Percentiles rank a stretch among this genome's conserved stretches.
Evolutionary conservation across 2,113 vertebrate genomes (phyloP).

Genomic region (Coreoperca whiteheadi): DNA sequence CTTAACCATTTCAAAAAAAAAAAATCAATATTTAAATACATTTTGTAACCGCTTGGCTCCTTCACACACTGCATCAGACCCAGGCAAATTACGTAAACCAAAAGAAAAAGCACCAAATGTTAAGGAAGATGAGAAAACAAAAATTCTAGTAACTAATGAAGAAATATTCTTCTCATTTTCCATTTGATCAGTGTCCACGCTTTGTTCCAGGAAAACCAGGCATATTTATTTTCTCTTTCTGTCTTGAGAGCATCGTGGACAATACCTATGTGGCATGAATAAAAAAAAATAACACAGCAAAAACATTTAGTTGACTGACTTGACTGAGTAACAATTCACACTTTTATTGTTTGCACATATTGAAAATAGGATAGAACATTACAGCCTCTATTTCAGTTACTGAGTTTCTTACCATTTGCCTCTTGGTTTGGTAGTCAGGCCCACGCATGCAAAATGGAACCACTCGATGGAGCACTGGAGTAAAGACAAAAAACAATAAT

Average conservation of each 20-base stretch:
- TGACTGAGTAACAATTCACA: background rate
- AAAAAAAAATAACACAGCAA: conserved; percentile 5
- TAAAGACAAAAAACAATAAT: conserved; percentile 11
- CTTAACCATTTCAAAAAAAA: conserved; percentile 48
- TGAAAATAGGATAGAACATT: background rate
- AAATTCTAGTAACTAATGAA: conserved; percentile 66
- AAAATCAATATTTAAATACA: conserved; percentile 74
- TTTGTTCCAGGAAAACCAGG: conserved; percentile 55
- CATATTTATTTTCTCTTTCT: conserved; percentile 83
- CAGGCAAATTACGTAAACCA: conserved; percentile 72
- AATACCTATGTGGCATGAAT: conserved; percentile 78
- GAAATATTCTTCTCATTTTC: conserved; percentile 69
- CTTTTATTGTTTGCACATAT: background rate
- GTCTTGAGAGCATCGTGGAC: conserved; percentile 86
- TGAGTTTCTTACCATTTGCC: conserved; percentile 93
- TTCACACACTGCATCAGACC: conserved; percentile 71
- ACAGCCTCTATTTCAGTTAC: background rate
- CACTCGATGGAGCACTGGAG: conserved; percentile 98
- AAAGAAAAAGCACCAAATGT: conserved; percentile 78
- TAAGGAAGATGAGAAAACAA: conserved; percentile 72
- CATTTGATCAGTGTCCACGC: conserved; percentile 36
- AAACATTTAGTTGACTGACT: background rate
- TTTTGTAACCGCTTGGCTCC: conserved; percentile 68
- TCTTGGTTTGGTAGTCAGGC: conserved; percentile 96
- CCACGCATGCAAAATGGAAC: conserved; percentile 99